Conservation (phyloP, 1,140 invertebrate species). For the Tetraneura akinire region DNA sequence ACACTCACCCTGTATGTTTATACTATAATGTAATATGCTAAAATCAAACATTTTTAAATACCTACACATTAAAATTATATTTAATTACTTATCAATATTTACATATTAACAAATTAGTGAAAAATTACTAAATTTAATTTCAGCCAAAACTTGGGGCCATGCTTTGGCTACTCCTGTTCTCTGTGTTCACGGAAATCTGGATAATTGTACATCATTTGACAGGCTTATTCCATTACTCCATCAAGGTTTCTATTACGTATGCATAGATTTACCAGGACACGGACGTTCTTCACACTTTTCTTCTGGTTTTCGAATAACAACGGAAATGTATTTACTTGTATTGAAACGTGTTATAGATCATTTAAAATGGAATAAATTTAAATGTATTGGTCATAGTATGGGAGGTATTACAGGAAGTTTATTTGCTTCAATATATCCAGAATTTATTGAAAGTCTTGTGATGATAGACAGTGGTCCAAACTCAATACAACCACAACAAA, state of each 20-base stretch:
- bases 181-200: conserved; percentile 66
- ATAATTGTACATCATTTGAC: conserved; percentile 71
- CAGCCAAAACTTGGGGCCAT: conserved; percentile 69
- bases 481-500: conserved; percentile 55
- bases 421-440: conserved; percentile 61
- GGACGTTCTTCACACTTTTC: conserved; percentile 69
- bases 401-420: conserved; percentile 61
- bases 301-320: conserved; percentile 60
- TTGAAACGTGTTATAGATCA: conserved; percentile 63
- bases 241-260: conserved; percentile 64
- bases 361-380: conserved; percentile 64
- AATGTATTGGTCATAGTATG: conserved; percentile 66
- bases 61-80: no score
- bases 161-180: conserved; percentile 62
- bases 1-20: no score
- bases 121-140: conserved; percentile 51
- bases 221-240: conserved; percentile 66
- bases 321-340: conserved; percentile 60
- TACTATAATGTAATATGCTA: no score
- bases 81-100: no score
- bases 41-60: no score
- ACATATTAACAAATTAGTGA: not conserved
- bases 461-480: conserved; percentile 61
- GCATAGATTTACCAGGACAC: conserved; percentile 71
- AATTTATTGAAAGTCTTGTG: conserved; percentile 62